Evolutionary conservation across 1,140 invertebrate genomes (phyloP).

Genomic region (Nylanderia fulva): DNA sequence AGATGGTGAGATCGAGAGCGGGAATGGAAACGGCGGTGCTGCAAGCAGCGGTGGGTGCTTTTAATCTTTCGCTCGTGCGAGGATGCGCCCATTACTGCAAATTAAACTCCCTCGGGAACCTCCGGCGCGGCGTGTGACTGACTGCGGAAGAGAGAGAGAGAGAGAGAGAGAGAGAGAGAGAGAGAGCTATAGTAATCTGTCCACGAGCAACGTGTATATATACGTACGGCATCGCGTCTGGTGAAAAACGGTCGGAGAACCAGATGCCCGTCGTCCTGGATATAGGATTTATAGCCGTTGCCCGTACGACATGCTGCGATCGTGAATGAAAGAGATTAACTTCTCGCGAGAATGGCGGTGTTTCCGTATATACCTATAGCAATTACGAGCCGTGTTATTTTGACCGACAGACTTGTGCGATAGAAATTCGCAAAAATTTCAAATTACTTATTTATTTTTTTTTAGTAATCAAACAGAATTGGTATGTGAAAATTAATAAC

Average conservation of each 20-base stretch:
- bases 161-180: no score
- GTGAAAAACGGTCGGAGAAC: conserved; percentile 70
- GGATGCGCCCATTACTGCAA: conserved; percentile 80
- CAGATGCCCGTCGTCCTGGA: conserved; percentile 71
- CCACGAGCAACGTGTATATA: conserved; percentile 65
- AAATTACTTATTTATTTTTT: background rate
- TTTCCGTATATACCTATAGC: conserved; percentile 43
- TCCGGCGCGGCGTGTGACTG: conserved; percentile 71
- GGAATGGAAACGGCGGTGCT: conserved; percentile 46
- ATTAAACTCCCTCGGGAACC: conserved; percentile 77
- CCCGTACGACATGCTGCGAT: conserved; percentile 63
- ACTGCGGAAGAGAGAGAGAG: no score
- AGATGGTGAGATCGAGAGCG: conserved; percentile 68
- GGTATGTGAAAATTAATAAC: background rate
- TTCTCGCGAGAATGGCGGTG: conserved; percentile 57
- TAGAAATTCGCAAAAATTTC: background rate
- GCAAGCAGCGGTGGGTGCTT: conserved; percentile 69
- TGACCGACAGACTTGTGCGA: conserved; percentile 33
- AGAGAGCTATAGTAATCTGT: conserved; percentile 72
- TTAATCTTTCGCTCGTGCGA: conserved; percentile 79
- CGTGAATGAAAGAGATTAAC: conserved; percentile 68
- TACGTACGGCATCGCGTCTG: conserved; percentile 49
- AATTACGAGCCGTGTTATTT: conserved; percentile 41
- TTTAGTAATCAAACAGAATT: background rate
- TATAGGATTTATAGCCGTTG: conserved; percentile 68